phyloP scores from a whole-genome alignment of 2,888 invertebrate genomes.

The Aphelenchoides bicaudatus region DNA sequence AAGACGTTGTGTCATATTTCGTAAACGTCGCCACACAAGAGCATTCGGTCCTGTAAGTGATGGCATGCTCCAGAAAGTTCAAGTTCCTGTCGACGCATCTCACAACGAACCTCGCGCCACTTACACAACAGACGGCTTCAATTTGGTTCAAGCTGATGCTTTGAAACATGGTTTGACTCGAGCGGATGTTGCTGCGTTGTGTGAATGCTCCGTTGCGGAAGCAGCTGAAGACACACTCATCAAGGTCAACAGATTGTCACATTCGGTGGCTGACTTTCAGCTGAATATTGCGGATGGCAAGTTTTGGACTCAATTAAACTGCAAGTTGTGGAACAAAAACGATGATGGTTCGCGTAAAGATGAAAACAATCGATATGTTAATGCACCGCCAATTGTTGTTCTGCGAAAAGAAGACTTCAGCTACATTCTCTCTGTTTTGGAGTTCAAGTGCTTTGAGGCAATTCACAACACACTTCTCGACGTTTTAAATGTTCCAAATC shows the following conservation, averaged over 20 bases:
- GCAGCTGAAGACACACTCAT: too few species aligned
- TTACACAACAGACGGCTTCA: background rate
- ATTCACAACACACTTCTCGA: slow-evolving; percentile 13
- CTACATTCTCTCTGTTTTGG: slow-evolving; percentile 10
- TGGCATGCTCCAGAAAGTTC: slow-evolving; percentile 18
- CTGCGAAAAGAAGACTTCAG: slow-evolving; percentile 11
- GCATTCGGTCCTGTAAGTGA: slow-evolving; percentile 13
- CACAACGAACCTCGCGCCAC: slow-evolving; percentile 13
- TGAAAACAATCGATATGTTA: slow-evolving; percentile 13
- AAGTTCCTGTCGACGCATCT: slow-evolving; percentile 14
- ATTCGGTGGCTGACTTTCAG: background rate
- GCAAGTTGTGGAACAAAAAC: background rate
- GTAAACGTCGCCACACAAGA: slow-evolving; percentile 12
- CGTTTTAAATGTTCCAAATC: slow-evolving; percentile 5
- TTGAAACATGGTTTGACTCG: background rate
- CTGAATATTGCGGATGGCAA: slow-evolving; percentile 1
- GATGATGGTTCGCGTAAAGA: background rate
- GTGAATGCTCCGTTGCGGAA: too few species aligned
- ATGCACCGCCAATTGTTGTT: background rate
- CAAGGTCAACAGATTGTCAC: background rate
- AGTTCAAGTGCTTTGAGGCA: slow-evolving; percentile 13
- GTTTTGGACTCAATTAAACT: slow-evolving; percentile 12
- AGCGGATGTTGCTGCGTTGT: background rate
- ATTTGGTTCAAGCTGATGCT: background rate
- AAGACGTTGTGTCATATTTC: slow-evolving; percentile 12